Conservation (phyloP, 2,113 vertebrate species). For the Epinephelus cyanopodus region DNA sequence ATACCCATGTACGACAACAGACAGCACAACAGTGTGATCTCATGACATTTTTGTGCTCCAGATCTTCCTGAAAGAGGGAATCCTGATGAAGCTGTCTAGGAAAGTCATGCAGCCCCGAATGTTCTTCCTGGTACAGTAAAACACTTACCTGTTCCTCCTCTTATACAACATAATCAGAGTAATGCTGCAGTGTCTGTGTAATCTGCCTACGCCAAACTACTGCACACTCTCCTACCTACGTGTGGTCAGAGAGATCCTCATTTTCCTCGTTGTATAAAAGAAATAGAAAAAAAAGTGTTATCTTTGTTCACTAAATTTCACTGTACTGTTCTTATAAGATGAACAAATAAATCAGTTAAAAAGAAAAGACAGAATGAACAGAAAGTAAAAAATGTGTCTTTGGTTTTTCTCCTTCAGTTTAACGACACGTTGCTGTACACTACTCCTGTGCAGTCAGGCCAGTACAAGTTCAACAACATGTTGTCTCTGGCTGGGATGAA, state of each 20-base stretch:
- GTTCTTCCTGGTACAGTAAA: constrained; percentile 94
- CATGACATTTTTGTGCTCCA: constrained; percentile 53
- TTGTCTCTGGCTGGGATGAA: constrained; percentile 96
- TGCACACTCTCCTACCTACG: background rate
- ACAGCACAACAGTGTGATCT: background rate
- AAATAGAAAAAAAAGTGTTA: no score
- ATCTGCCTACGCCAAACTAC: background rate
- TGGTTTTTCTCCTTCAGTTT: constrained; percentile 85
- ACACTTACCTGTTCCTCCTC: background rate
- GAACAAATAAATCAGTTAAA: no score
- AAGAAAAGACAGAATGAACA: background rate
- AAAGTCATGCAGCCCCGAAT: constrained; percentile 98
- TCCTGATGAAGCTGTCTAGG: constrained; percentile 95
- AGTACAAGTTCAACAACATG: constrained; percentile 97
- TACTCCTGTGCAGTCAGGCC: constrained; percentile 93
- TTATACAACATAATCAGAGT: background rate
- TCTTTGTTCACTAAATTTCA: no score
- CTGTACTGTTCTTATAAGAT: no score
- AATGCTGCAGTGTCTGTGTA: background rate
- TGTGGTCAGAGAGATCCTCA: background rate
- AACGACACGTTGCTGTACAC: constrained; percentile 95
- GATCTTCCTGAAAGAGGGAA: constrained; percentile 97
- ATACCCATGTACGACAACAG: background rate
- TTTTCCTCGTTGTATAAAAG: no score
- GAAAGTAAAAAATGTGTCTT: background rate